Evolutionary conservation across 2,888 invertebrate species (phyloP).

Genomic region (Cantharis flavilabris): DNA sequence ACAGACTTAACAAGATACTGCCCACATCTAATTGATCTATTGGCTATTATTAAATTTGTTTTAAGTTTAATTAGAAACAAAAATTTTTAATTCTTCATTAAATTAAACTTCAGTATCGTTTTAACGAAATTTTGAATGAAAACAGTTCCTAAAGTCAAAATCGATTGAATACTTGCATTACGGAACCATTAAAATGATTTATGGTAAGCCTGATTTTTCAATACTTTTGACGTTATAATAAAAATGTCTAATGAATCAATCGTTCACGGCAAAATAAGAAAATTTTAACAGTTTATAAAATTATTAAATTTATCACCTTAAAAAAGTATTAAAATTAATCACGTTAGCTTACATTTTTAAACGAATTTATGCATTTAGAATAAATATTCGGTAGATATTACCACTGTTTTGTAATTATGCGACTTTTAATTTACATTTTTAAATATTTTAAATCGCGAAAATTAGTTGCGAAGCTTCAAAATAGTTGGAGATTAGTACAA

Average conservation of each 20-base stretch:
- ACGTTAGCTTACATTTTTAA: not conserved
- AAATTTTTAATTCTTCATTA: not conserved
- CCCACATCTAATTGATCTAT: not conserved
- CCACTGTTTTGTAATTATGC: not conserved
- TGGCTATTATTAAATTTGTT: not conserved
- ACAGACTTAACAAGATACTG: not conserved
- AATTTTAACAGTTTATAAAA: not conserved
- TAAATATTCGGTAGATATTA: not conserved
- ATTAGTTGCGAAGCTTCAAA: too few relatives aligned
- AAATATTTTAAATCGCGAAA: too few relatives aligned
- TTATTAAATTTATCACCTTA: not conserved
- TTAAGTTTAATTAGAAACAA: not conserved
- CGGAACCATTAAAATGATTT: slow-evolving; percentile 17
- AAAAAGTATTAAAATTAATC: not conserved
- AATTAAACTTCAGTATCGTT: not conserved
- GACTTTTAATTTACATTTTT: not conserved
- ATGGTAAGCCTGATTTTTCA: slow-evolving; percentile 11
- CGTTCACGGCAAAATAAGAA: slow-evolving; percentile 10
- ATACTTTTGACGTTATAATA: slow-evolving; percentile 15
- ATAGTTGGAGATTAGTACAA: too few relatives aligned
- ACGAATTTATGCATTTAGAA: not conserved
- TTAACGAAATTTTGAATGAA: not conserved
- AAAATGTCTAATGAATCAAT: slow-evolving; percentile 20
- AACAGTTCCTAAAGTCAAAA: slow-evolving; percentile 3
- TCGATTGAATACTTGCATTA: slow-evolving; percentile 11